Conservation (phyloP, 1,140 invertebrate genomes). For the Gonioctena quinquepunctata region DNA sequence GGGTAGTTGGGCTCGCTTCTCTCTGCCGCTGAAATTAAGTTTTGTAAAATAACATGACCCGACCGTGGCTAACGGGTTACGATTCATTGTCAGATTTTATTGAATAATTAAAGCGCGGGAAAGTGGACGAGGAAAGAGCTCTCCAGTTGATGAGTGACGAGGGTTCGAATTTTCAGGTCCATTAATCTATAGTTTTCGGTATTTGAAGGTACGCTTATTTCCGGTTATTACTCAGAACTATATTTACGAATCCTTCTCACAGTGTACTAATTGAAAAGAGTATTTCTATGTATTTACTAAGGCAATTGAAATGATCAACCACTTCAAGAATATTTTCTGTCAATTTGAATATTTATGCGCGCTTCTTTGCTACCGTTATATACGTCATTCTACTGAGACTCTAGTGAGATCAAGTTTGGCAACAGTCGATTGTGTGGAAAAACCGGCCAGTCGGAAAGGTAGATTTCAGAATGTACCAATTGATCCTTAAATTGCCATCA, state of each 20-base stretch:
- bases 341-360: neutral
- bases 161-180: neutral
- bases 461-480: too few species aligned
- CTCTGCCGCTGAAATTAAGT: neutral
- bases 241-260: too few species aligned
- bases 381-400: too few species aligned
- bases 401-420: too few species aligned
- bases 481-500: too few species aligned
- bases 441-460: too few species aligned
- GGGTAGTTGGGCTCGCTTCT: neutral
- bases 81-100: neutral
- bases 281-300: too few species aligned
- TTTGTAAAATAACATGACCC: constrained; percentile 4
- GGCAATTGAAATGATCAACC: neutral
- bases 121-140: too few species aligned
- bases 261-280: too few species aligned
- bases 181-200: neutral
- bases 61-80: neutral
- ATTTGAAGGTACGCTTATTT: neutral
- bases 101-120: neutral
- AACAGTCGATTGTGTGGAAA: too few species aligned
- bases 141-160: neutral
- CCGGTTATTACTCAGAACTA: neutral
- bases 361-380: neutral
- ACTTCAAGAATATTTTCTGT: neutral